Conservation (phyloP, 2,888 invertebrate genomes). For the Ethmia dodecea region DNA sequence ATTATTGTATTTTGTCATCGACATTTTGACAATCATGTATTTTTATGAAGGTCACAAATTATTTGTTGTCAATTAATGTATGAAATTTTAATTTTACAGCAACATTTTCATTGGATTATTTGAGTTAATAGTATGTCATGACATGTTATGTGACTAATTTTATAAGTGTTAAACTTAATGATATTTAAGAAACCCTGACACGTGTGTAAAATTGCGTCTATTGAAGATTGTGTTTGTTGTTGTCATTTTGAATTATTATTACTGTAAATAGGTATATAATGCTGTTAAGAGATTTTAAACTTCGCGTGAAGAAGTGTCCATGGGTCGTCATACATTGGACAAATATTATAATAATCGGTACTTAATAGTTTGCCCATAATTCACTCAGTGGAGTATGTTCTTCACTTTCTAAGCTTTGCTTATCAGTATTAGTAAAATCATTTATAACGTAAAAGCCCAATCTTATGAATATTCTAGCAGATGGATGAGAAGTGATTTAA, state of each 20-base stretch:
- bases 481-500: too few species aligned
- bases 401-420: too few species aligned
- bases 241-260: constrained; percentile 33
- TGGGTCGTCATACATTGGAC: too few species aligned
- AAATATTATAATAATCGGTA: too few species aligned
- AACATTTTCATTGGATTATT: constrained; percentile 7
- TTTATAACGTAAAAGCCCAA: too few species aligned
- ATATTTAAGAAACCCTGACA: constrained; percentile 19
- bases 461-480: too few species aligned
- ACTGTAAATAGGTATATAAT: constrained; percentile 33
- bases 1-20: constrained; percentile 31
- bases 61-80: too few species aligned
- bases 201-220: constrained; percentile 35
- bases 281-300: constrained; percentile 23
- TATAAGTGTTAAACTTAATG: constrained; percentile 26
- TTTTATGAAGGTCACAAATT: constrained; percentile 45
- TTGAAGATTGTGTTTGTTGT: constrained; percentile 52
- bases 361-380: too few species aligned
- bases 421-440: too few species aligned
- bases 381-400: too few species aligned
- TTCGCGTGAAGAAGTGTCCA: constrained; percentile 1
- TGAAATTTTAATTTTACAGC: constrained; percentile 11
- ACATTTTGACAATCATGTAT: constrained; percentile 39
- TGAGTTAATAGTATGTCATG: constrained; percentile 41
- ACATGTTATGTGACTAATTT: constrained; percentile 44